A percentile compares a stretch with the other conserved stretches of the same genome.
Evolutionary conservation across 2,113 vertebrate species (phyloP).

Genomic region (Melanostigma gelatinosum): DNA sequence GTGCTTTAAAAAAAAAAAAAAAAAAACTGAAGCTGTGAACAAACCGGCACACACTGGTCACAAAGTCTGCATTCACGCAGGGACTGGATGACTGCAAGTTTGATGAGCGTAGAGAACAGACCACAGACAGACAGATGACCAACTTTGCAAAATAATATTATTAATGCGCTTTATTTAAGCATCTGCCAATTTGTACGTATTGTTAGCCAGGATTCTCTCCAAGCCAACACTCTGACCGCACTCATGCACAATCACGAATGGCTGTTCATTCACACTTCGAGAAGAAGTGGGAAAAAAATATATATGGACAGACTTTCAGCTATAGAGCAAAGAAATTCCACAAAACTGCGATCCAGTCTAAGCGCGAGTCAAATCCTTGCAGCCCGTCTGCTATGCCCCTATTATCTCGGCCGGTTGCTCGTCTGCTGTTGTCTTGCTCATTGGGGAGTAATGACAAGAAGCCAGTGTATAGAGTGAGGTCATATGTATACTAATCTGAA

Average conservation of each 20-base stretch:
- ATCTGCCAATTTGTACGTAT: constrained; percentile 9
- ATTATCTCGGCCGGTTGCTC: constrained; percentile 36
- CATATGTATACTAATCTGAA: constrained; percentile 31
- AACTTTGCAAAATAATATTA: neutral
- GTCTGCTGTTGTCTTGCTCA: constrained; percentile 48
- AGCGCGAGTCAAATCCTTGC: constrained; percentile 30
- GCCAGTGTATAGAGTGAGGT: constrained; percentile 21
- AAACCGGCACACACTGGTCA: neutral
- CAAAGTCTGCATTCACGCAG: constrained; percentile 1
- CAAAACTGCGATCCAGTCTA: neutral
- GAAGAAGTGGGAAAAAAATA: neutral
- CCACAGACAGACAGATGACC: no score
- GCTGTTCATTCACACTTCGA: neutral
- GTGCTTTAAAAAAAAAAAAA: neutral
- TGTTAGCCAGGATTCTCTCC: constrained; percentile 30
- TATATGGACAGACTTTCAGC: neutral
- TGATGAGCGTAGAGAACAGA: neutral
- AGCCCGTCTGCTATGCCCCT: constrained; percentile 14
- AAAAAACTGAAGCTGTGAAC: neutral
- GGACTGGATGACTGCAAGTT: neutral
- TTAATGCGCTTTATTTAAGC: constrained; percentile 22
- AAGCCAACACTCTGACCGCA: neutral
- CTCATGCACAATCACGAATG: constrained; percentile 1
- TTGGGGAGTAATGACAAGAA: constrained; percentile 52
- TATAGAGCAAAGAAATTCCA: constrained; percentile 2